These are phyloP conservation scores for Macrosiphum euphorbiae DNA, from an alignment of 2,888 invertebrate genomes.

Conservation along the genomic window DNA sequence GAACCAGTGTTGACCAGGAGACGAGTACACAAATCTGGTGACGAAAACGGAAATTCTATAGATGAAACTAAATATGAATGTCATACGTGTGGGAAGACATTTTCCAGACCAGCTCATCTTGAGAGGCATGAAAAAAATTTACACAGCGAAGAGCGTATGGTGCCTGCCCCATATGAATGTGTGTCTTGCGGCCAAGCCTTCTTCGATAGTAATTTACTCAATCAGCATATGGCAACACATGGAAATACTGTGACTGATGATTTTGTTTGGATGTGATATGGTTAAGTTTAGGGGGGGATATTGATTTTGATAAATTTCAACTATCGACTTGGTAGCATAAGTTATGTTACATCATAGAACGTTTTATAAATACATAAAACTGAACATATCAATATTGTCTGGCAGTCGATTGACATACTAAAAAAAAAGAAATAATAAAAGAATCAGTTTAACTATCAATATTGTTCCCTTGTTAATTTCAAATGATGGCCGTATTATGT, in stretches of 20 bases:
- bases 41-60: constrained; percentile 66
- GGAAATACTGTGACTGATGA: constrained; percentile 67
- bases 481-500: constrained; percentile 27
- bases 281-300: constrained; percentile 15
- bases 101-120: constrained; percentile 68
- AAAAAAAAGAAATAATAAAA: neutral
- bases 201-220: constrained; percentile 67
- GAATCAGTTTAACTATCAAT: neutral
- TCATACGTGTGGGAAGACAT: constrained; percentile 67
- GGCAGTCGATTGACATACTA: neutral
- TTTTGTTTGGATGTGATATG: constrained; percentile 67
- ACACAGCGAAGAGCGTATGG: constrained; percentile 61
- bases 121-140: constrained; percentile 67
- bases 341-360: neutral
- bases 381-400: neutral
- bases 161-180: constrained; percentile 67
- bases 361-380: neutral
- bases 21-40: constrained; percentile 60
- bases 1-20: constrained; percentile 61
- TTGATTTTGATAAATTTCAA: constrained; percentile 65
- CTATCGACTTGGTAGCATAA: neutral
- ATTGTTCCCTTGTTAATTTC: neutral
- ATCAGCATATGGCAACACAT: constrained; percentile 68
- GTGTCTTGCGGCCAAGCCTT: constrained; percentile 68
- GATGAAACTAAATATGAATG: constrained; percentile 66